Conservation (phyloP, 2,888 invertebrate genomes). For the Hipparchia semele region DNA sequence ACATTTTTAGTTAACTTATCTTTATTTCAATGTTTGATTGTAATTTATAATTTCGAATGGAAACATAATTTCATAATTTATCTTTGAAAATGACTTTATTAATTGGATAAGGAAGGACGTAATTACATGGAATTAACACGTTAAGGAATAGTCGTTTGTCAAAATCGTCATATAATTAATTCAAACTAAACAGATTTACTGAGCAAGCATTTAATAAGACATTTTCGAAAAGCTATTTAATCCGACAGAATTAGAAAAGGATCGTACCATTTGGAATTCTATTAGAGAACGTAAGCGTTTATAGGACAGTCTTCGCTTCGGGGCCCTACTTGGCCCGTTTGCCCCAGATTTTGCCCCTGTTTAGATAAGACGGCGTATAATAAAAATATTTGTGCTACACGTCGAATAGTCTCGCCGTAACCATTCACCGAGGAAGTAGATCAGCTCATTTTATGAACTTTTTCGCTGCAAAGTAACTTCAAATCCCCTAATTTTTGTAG, state of each 20-base stretch:
- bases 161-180: slow-evolving; percentile 2
- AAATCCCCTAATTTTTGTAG: neutral
- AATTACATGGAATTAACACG: neutral
- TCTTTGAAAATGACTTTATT: too few relatives aligned
- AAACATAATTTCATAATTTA: too few relatives aligned
- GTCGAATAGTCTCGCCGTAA: slow-evolving; percentile 20
- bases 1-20: neutral
- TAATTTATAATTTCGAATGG: too few relatives aligned
- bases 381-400: slow-evolving; percentile 32
- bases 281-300: slow-evolving; percentile 43
- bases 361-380: slow-evolving; percentile 31
- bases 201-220: slow-evolving; percentile 36
- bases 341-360: slow-evolving; percentile 36
- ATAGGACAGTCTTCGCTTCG: slow-evolving; percentile 42
- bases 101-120: neutral
- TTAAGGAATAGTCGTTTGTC: neutral
- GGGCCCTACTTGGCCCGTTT: slow-evolving; percentile 40
- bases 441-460: slow-evolving; percentile 14
- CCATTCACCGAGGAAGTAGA: slow-evolving; percentile 20
- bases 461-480: neutral
- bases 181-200: slow-evolving; percentile 11
- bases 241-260: slow-evolving; percentile 42
- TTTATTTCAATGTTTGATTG: too few relatives aligned
- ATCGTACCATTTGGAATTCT: slow-evolving; percentile 44
- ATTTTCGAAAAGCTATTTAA: slow-evolving; percentile 48